These are phyloP conservation scores for Mormyrops attenuatus DNA, from an alignment of 2,797 vertebrate genomes.

Conservation along the genomic window DNA sequence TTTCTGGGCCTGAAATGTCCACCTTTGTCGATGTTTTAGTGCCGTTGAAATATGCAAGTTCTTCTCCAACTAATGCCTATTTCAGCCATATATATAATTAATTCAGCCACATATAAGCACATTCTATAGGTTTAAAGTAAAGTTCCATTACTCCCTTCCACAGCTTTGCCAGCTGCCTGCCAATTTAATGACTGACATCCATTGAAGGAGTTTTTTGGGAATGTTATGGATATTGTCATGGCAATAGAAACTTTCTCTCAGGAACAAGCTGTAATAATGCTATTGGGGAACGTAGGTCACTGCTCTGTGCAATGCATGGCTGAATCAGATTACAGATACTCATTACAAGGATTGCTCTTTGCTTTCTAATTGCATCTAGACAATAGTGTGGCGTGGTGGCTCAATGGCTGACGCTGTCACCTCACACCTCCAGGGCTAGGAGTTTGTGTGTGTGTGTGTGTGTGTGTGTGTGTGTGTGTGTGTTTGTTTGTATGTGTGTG, in stretches of 20 bases:
- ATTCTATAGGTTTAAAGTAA: slow-evolving; percentile 41
- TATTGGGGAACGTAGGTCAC: background rate
- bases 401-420: background rate
- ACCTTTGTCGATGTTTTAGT: background rate
- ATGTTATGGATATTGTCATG: slow-evolving; percentile 30
- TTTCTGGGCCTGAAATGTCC: background rate
- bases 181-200: slow-evolving; percentile 16
- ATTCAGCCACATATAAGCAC: slow-evolving; percentile 48
- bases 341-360: background rate
- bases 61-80: slow-evolving; percentile 56
- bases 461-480: background rate
- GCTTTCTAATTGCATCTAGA: background rate
- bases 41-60: background rate
- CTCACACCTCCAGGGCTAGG: background rate
- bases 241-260: slow-evolving; percentile 36
- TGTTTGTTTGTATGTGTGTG: background rate
- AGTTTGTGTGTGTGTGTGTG: background rate
- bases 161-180: slow-evolving; percentile 32
- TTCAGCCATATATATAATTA: slow-evolving; percentile 31
- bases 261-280: slow-evolving; percentile 2
- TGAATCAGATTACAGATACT: background rate
- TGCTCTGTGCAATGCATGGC: background rate
- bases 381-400: background rate
- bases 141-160: slow-evolving; percentile 57
- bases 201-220: slow-evolving; percentile 8